phyloP scores from a whole-genome alignment of 2,113 vertebrate species.

The Pithys albifrons region DNA sequence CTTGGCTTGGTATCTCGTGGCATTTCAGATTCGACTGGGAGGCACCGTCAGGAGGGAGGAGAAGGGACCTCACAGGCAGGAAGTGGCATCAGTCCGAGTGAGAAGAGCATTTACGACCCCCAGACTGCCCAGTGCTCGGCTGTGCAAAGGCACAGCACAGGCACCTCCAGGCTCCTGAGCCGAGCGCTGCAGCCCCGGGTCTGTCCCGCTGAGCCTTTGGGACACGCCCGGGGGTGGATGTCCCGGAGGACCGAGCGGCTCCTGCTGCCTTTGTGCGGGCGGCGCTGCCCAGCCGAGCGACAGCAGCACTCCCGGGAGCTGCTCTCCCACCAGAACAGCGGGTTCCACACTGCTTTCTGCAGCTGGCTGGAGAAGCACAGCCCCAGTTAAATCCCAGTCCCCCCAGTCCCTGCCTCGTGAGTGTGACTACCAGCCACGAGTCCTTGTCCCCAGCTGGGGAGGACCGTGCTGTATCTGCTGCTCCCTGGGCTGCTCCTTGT shows the following conservation, averaged over 20 bases:
- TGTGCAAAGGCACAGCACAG: not conserved
- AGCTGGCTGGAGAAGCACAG: not conserved
- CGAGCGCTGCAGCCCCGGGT: not conserved
- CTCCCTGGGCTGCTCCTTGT: not conserved
- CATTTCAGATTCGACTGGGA: not conserved
- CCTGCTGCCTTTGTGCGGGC: not conserved
- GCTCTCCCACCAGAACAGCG: not conserved
- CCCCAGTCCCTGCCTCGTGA: not conserved
- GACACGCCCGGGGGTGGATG: not conserved
- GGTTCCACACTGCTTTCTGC: not conserved
- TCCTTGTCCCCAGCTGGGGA: not conserved
- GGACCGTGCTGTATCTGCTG: not conserved
- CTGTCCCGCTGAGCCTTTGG: not conserved
- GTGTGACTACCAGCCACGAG: not conserved
- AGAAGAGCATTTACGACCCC: not conserved
- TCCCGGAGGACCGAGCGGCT: not conserved
- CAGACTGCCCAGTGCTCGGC: not conserved
- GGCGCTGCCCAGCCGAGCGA: not conserved
- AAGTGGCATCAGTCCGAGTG: not conserved
- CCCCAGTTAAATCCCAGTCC: not conserved
- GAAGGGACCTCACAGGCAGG: not conserved
- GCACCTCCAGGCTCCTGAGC: not conserved
- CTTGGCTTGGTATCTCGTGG: not conserved
- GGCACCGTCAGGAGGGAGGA: not conserved
- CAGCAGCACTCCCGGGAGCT: not conserved